These are phyloP conservation scores for Epistrophe grossulariae DNA, from an alignment of 2,888 invertebrate genomes.

Conservation along the genomic window DNA sequence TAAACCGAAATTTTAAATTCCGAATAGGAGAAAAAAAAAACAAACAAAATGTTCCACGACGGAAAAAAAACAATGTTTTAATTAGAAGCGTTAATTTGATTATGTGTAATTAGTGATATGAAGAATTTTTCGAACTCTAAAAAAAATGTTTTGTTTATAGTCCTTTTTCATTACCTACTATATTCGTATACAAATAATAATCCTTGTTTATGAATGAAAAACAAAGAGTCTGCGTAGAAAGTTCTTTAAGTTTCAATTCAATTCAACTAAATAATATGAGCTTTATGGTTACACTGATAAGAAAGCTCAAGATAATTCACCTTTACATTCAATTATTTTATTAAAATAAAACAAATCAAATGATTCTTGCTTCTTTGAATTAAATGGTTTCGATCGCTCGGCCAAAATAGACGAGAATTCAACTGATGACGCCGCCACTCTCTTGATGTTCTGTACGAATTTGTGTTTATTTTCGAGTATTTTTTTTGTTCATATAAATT, in stretches of 20 bases:
- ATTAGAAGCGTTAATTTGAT: no score
- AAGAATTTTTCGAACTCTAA: background rate
- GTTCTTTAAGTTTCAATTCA: constrained; percentile 12
- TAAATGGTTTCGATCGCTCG: background rate
- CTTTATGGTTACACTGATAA: constrained; percentile 53
- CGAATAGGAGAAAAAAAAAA: no score
- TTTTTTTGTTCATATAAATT: no score
- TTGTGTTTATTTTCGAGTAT: constrained; percentile 3
- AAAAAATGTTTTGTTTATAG: background rate
- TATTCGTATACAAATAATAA: background rate
- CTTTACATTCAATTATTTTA: background rate
- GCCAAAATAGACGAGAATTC: background rate
- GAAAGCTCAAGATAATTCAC: constrained; percentile 39
- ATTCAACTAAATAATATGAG: constrained; percentile 20
- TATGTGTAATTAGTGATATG: no score
- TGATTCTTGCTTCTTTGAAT: background rate
- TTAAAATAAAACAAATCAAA: background rate
- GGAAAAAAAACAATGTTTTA: no score
- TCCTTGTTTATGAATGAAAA: constrained; percentile 13
- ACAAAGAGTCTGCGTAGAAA: constrained; percentile 47
- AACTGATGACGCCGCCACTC: background rate
- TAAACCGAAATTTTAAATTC: no score
- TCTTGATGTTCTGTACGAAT: background rate
- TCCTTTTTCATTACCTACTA: no score
- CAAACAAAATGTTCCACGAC: no score